phyloP scores from a whole-genome alignment of 2,113 vertebrate genomes.

The Lepisosteus oculatus region DNA sequence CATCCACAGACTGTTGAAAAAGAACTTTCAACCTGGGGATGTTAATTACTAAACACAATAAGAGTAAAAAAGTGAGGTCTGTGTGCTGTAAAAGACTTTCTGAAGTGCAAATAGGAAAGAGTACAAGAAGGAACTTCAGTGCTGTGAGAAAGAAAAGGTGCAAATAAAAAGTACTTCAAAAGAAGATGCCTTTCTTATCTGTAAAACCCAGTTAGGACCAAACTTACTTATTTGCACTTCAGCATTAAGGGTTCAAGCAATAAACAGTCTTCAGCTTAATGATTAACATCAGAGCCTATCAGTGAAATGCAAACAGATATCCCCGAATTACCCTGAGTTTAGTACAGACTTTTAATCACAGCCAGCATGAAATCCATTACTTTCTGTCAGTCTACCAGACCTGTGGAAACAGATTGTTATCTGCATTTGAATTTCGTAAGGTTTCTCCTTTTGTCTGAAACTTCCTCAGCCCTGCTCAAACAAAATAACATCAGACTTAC shows the following conservation, averaged over 20 bases:
- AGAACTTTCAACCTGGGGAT: background rate
- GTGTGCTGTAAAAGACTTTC: background rate
- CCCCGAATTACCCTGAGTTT: conserved; percentile 75
- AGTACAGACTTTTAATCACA: conserved; percentile 70
- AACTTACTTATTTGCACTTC: no score
- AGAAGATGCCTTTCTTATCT: no score
- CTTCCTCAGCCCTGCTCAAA: conserved; percentile 13
- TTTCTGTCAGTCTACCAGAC: conserved; percentile 67
- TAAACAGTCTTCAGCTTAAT: conserved; percentile 19
- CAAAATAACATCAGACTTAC: background rate
- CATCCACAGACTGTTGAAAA: background rate
- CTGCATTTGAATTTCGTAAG: conserved; percentile 60
- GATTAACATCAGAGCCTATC: conserved; percentile 69
- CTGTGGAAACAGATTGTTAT: conserved; percentile 68
- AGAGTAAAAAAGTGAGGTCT: background rate
- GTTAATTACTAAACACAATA: background rate
- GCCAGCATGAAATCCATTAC: conserved; percentile 77
- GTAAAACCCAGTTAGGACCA: no score
- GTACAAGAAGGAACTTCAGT: background rate
- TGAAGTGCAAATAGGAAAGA: background rate
- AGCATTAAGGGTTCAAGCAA: background rate
- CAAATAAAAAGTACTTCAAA: no score
- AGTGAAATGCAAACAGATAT: conserved; percentile 74
- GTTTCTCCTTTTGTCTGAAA: conserved; percentile 57
- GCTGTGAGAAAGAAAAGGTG: background rate